Evolutionary conservation across 1,140 invertebrate genomes (phyloP), one percentile per base, ranked within the genome.

Genomic region (Pachypsylla venusta): DNA sequence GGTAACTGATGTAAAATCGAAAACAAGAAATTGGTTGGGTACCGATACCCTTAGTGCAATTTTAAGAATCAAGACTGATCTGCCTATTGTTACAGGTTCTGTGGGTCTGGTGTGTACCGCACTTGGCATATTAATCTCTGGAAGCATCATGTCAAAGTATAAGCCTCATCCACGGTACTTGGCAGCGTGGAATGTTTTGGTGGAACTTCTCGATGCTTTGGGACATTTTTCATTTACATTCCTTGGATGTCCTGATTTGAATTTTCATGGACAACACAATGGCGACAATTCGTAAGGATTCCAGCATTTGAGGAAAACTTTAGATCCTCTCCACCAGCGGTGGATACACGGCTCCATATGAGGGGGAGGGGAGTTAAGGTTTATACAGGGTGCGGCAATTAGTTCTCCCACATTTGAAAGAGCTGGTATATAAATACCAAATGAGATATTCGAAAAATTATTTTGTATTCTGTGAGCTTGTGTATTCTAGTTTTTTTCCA

Each of bases 21-120:
- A n/a, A n/a, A n/a, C n/a, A n/a, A n/a, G n/a, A n/a, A n/a, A n/a
- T n/a, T n/a, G n/a, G n/a, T n/a, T n/a, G n/a, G n/a, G n/a, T n/a
- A n/a, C n/a, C n/a, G n/a, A n/a, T n/a, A n/a, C n/a, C n/a, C n/a
- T n/a, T n/a, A n/a, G n/a, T n/a, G n/a, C n/a, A n/a, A n/a, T n/a
- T n/a, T n/a, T n/a, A n/a, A n/a, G n/a, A n/a, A n/a, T n/a, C n/a
- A n/a, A n/a, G n/a, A n/a, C n/a, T n/a, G n/a, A n/a, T n/a, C n/a
- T n/a, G n/a, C n/a, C n/a, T n/a, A n/a, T n/a, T n/a, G n/a, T n/a
- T n/a, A 84, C 82, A 53, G 83, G 84, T 48, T 78, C 77, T 2
- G 81, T 84, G 3, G 82, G 84, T 2, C 69, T 88, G 22, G 72
- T 83, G 2, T 84, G 83, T 68, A 83, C 82, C n/a, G 81, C 82